A percentile compares a stretch with the other conserved stretches of the same genome.
Evolutionary conservation across 2,888 invertebrate species (phyloP).

Genomic region (Gnatocerus cornutus): DNA sequence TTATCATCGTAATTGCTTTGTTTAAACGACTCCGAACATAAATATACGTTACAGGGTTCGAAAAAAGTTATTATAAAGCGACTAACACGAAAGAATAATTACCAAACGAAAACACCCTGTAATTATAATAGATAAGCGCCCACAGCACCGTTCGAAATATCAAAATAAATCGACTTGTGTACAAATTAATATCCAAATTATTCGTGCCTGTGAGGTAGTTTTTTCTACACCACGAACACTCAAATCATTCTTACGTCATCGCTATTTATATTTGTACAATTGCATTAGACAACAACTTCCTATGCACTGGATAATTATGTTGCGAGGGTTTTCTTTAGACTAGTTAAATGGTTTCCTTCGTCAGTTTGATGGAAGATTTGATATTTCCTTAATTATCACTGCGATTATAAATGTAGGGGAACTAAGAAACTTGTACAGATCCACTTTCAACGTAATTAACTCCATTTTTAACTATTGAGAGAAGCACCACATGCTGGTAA

Average conservation of each 20-base stretch:
- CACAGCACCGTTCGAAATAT: slow-evolving; percentile 25
- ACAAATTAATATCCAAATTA: slow-evolving; percentile 37
- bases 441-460: slow-evolving; percentile 32
- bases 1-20: slow-evolving; percentile 43
- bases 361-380: slow-evolving; percentile 29
- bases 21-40: slow-evolving; percentile 40
- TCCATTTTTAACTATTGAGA: slow-evolving; percentile 8
- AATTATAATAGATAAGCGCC: slow-evolving; percentile 38
- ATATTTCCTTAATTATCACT: slow-evolving; percentile 44
- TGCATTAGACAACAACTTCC: slow-evolving; percentile 4
- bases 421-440: slow-evolving; percentile 34
- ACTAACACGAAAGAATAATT: slow-evolving; percentile 46
- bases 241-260: slow-evolving; percentile 37
- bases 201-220: slow-evolving; percentile 22
- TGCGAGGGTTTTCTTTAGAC: slow-evolving; percentile 4
- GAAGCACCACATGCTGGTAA: neutral
- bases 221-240: slow-evolving; percentile 38
- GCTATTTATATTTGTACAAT: slow-evolving; percentile 37
- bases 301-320: neutral
- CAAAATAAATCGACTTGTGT: slow-evolving; percentile 29
- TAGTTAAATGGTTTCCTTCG: slow-evolving; percentile 8
- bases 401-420: slow-evolving; percentile 26
- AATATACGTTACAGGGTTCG: slow-evolving; percentile 29
- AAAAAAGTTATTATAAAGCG: slow-evolving; percentile 34
- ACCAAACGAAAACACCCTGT: slow-evolving; percentile 41